A percentile compares a stretch with the other conserved stretches of the same genome.
Evolutionary conservation across 2,797 vertebrate genomes (phyloP).

Genomic region (Coregonus sp.): DNA sequence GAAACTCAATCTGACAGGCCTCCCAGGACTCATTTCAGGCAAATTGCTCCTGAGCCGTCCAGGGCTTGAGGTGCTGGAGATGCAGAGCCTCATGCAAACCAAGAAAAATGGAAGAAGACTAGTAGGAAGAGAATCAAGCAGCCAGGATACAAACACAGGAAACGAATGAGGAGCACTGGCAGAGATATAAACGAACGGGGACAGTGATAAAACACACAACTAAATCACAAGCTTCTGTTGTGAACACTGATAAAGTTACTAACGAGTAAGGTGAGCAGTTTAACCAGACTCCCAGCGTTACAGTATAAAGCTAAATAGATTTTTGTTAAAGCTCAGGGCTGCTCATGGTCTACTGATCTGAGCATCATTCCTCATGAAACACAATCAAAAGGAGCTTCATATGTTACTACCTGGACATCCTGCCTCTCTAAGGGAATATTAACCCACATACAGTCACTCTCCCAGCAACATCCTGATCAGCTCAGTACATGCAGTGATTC

Average conservation of each 20-base stretch:
- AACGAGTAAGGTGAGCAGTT: not conserved
- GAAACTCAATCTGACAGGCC: conserved; percentile 40
- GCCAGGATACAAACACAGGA: not conserved
- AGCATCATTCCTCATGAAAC: not conserved
- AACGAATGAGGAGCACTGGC: not conserved
- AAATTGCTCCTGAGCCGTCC: no score
- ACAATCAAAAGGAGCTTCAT: not conserved
- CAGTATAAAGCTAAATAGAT: not conserved
- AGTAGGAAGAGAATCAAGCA: not conserved
- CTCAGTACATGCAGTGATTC: not conserved
- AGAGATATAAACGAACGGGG: no score
- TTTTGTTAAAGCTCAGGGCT: conserved; percentile 17
- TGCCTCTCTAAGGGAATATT: conserved; percentile 35
- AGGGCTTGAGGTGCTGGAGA: not conserved
- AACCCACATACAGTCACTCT: conserved; percentile 2
- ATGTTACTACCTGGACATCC: not conserved
- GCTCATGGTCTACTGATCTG: no score
- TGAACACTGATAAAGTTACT: no score
- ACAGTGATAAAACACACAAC: no score
- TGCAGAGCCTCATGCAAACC: not conserved
- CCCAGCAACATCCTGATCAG: conserved; percentile 1
- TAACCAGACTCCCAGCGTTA: not conserved
- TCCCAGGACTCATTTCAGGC: no score
- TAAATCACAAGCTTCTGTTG: no score
- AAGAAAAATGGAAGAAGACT: not conserved